A percentile compares a stretch with the other conserved stretches of the same genome.
Evolutionary conservation across 2,113 vertebrate species (phyloP).

Genomic region (Uropsilus gracilis): DNA sequence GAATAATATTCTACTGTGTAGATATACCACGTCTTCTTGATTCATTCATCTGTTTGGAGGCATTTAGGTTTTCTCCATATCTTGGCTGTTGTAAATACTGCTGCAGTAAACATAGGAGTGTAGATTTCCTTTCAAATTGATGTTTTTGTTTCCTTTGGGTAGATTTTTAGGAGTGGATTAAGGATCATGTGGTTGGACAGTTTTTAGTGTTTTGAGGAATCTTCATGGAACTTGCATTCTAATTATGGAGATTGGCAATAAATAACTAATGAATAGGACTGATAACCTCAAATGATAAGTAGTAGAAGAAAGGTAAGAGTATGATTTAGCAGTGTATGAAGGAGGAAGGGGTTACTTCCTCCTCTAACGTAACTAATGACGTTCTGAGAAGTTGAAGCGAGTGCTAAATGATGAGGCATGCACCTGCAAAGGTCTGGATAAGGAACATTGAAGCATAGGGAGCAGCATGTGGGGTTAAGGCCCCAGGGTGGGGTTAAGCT

Average conservation of each 20-base stretch:
- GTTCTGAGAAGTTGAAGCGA: slow-evolving; percentile 19
- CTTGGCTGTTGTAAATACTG: no score
- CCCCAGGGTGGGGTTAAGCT: not conserved
- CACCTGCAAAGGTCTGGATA: not conserved
- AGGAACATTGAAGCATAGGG: not conserved
- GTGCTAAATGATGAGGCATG: not conserved
- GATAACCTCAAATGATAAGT: not conserved
- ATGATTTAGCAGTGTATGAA: not conserved
- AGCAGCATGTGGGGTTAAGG: not conserved
- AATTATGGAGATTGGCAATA: not conserved
- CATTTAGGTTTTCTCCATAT: no score
- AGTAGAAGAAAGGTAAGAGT: not conserved
- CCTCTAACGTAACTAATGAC: not conserved
- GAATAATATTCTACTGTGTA: no score
- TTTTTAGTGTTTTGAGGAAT: no score
- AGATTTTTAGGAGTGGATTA: no score
- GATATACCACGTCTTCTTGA: no score
- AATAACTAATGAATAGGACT: not conserved
- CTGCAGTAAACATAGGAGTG: no score
- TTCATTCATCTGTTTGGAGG: no score
- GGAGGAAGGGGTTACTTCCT: not conserved
- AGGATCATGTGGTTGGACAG: no score
- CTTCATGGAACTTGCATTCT: not conserved
- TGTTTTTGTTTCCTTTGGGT: no score
- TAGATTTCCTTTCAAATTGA: no score